Evolutionary conservation across 2,113 vertebrate genomes (phyloP), one percentile per base, ranked within the genome.

Genomic region (Ammodramus savannarum): DNA sequence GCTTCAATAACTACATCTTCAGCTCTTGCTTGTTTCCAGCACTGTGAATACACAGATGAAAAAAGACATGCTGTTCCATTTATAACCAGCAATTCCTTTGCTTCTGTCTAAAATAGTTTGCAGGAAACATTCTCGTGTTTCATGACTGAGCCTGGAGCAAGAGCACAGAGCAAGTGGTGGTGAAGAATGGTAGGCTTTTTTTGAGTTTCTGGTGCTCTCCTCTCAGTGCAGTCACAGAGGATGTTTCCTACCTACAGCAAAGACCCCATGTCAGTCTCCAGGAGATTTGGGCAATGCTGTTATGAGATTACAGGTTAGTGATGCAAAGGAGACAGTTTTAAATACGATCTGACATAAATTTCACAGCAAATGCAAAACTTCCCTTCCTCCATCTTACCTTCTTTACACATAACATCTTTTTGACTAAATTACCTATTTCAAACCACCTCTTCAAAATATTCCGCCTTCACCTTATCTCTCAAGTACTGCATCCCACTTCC

Each of bases 1-100:
- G 77, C 84, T 95, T 87, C 49, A 85, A 29, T 73, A 92, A 76
- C 80, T 87, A 17, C 34, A 59, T 75, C 84, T 91, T 95, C 61
- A 89, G 27, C 41, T 85, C 44, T 87, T 94, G 16, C 76, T 95
- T 85, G 27, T 87, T 92, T 82, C 48, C 54, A 82, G n/a, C 0
- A 0, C 49, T 88, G 63, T 65, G 84, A 92, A 94, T 72, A 81
- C 3, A 0, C 75, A 89, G 77, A 91, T 85, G 80, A 89, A 87
- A 71, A 90, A 89, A 79, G 84, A 84, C 69, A 81, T 46, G 68
- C 46, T 75, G n/a, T 74, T 96, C 68, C 72, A 59, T 83, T 90
- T 95, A 89, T 80, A 90, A 84, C 49, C 29, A 77, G 51, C 65
- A 81, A 69, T 90, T 90, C 51, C 27, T 90, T 84, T 86, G 68